Base-by-base conservation (phyloP, 2,888 invertebrate species). In the Norana najaformis region DNA sequence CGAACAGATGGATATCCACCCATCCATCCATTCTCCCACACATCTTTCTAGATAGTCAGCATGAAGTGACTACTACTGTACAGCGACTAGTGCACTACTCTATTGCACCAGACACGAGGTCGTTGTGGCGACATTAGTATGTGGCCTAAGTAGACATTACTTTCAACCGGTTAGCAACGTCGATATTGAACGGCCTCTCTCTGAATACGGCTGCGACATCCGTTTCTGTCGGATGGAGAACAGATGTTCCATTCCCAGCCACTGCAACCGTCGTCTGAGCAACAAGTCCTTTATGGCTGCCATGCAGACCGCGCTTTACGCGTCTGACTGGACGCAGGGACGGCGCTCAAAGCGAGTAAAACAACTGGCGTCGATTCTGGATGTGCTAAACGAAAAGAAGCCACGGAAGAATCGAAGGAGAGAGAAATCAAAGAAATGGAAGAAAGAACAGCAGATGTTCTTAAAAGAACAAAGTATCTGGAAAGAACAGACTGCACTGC, bases 241-340 rank as follows among this genome's bases (percentile, higher is more conserved):
- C 69, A 69, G 69, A 69, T 69, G 69, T n/a, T 30, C 69, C 69
- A 69, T 69, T 69, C 69, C 69, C 69, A 69, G 69, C 69, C 69
- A n/a, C 69, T n/a, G 69, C 69, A 69, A n/a, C 11, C 69, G 69
- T 69, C 69, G 69, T 69, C 69, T n/a, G 11, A 69, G 69, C 69
- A 69, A 69, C 47, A 69, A 69, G 69, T 69, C 69, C 69, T 69
- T 69, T 69, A 69, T 69, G 69, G 69, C 69, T 69, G 69, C 69
- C 69, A 69, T 4, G 69, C 69, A 69, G 69, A 69, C n/a, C 69
- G 69, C n/a, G 69, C 69, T 69, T n/a, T 69, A 69, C 69, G 69
- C n/a, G 69, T n/a, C 16, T 69, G 69, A 8, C 69, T n/a, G 69
- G 8, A 8, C 69, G 18, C 16, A 47, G 47, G 20, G 47, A 47